Evolutionary conservation across 2,888 invertebrate genomes (phyloP).

Genomic region (Sinopyrophorus schimmeli): DNA sequence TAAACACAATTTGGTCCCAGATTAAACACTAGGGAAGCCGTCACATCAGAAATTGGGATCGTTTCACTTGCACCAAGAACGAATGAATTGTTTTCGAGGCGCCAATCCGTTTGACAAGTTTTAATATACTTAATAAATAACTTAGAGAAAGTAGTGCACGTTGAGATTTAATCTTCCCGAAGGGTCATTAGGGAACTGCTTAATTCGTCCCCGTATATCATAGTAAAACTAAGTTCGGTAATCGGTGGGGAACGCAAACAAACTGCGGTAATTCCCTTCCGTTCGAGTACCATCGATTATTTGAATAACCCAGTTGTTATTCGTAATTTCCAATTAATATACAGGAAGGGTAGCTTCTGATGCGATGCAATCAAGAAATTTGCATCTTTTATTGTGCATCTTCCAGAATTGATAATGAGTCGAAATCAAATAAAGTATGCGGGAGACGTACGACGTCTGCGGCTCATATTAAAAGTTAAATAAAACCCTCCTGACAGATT

Average conservation of each 20-base stretch:
- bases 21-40: too few relatives aligned
- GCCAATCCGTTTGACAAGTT: too few relatives aligned
- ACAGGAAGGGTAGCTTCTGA: slow-evolving; percentile 29
- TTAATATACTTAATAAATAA: too few relatives aligned
- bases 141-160: neutral
- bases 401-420: slow-evolving; percentile 29
- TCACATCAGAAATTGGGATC: too few relatives aligned
- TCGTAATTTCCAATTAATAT: slow-evolving; percentile 34
- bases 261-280: slow-evolving; percentile 23
- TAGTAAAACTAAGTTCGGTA: slow-evolving; percentile 15
- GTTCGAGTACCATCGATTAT: slow-evolving; percentile 29
- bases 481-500: too few relatives aligned
- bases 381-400: slow-evolving; percentile 33
- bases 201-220: slow-evolving; percentile 11
- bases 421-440: slow-evolving; percentile 23
- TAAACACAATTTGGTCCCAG: too few relatives aligned
- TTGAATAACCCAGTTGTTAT: slow-evolving; percentile 32
- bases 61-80: too few relatives aligned
- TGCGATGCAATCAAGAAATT: slow-evolving; percentile 32
- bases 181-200: neutral
- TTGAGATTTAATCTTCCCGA: neutral
- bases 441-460: slow-evolving; percentile 8
- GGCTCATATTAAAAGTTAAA: slow-evolving; percentile 11
- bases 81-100: too few relatives aligned
- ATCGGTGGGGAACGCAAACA: slow-evolving; percentile 22